Evolutionary conservation across 2,797 vertebrate genomes (phyloP).

Genomic region (Hemitrygon akajei): DNA sequence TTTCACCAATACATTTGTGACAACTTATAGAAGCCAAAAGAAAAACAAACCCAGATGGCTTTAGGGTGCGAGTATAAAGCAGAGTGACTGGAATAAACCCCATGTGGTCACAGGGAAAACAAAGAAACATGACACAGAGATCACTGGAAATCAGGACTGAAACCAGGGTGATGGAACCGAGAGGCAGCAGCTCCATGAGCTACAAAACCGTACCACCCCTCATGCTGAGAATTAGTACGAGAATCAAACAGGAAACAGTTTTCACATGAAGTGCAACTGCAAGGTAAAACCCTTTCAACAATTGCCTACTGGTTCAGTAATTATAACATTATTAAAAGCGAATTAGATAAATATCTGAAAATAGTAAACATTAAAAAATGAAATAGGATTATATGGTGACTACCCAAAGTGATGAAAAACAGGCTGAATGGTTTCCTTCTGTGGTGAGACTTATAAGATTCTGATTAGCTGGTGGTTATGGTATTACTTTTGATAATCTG

Average conservation of each 20-base stretch:
- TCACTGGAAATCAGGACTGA: no score
- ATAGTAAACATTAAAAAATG: neutral
- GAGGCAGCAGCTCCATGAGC: no score
- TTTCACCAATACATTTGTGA: no score
- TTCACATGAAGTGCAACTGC: neutral
- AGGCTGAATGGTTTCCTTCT: neutral
- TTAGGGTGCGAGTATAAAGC: no score
- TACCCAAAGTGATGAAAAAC: neutral
- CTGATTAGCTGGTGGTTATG: neutral
- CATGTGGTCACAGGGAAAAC: no score
- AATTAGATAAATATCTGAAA: neutral
- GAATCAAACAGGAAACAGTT: neutral
- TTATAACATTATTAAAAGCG: neutral
- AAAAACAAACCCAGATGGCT: no score
- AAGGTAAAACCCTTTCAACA: neutral
- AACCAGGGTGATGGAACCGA: no score
- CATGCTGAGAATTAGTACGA: neutral
- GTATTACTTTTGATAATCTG: neutral
- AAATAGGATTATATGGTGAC: neutral
- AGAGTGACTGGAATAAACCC: no score
- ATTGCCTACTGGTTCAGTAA: neutral
- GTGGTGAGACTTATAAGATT: neutral
- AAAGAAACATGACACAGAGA: no score
- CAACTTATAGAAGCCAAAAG: no score
- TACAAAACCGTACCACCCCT: no score